Evolutionary conservation across 2,888 invertebrate genomes (phyloP), one percentile per base, ranked within the genome.

Genomic region (Ceramica pisi): DNA sequence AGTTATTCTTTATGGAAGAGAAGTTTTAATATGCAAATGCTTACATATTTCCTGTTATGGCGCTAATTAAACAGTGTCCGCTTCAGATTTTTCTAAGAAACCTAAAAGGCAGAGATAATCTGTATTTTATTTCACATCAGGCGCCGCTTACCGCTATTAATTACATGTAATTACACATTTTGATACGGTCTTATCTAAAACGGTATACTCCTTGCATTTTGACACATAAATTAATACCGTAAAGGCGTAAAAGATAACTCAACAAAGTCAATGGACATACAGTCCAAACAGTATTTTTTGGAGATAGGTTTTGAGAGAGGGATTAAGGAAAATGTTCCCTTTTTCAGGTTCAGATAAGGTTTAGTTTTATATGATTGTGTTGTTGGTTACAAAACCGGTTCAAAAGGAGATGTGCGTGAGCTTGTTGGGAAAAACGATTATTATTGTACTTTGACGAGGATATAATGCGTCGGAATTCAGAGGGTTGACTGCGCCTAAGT

Each of bases 371-470:
- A 66, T 80, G 76, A 46, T 26, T 7, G 38, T 38, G 57, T 55
- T 35, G 35, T 64, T 21, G 21, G 66, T 46, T 53, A n/a, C 23
- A 73, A 55, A 92, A 93, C 93, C 92, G 93, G 94, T 94, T 90
- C 63, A 67, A 68, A 85, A 86, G 79, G 80, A 80, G 90, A 91
- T 89, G 90, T 88, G 91, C 92, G 90, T 90, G 90, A 90, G 91
- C 92, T 93, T 83, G 93, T 94, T 93, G 92, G 86, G 90, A 87
- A 91, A 91, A 90, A 90, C 90, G 92, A 93, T 94, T 92, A 92
- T 92, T 91, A 91, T 92, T 91, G 90, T 90, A 85, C 87, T 90
- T 86, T 82, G 75, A 71, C 31, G 68, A 59, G 77, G 51, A 76
- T 87, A 87, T 87, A 88, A 90, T 83, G 86, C 90, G 88, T 85